Evolutionary conservation across 2,888 invertebrate species (phyloP).

Genomic region (Plutella xylostella): DNA sequence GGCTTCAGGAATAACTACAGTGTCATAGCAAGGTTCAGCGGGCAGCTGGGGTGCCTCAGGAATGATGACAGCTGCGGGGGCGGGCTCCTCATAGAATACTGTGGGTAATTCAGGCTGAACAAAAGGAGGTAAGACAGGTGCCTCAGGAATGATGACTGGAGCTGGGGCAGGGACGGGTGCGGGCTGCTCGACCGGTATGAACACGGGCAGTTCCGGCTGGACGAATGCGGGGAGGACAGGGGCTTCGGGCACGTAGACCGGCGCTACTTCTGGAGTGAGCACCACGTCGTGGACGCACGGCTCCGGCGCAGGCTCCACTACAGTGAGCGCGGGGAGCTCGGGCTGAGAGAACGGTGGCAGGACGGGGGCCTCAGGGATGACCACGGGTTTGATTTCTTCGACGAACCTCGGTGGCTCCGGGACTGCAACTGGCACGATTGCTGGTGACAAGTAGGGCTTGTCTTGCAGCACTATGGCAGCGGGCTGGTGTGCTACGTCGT

Average conservation of each 20-base stretch:
- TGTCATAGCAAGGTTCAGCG: not conserved
- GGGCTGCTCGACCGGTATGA: too few species aligned
- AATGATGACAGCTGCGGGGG: not conserved
- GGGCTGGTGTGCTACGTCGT: too few species aligned
- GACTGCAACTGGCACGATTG: not conserved
- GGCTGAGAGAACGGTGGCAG: slow-evolving; percentile 15
- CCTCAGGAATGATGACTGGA: not conserved
- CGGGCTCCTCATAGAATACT: too few species aligned
- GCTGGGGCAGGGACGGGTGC: too few species aligned
- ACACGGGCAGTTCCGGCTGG: too few species aligned
- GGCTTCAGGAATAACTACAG: slow-evolving; percentile 13
- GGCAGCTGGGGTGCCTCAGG: slow-evolving; percentile 8
- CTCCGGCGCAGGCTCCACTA: not conserved
- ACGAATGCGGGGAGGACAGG: too few species aligned
- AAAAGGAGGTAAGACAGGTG: slow-evolving; percentile 11
- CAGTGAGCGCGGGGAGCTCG: slow-evolving; percentile 4
- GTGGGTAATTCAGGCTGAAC: not conserved
- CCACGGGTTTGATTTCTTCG: not conserved
- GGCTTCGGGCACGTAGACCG: not conserved
- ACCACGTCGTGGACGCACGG: not conserved
- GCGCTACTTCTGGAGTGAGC: not conserved
- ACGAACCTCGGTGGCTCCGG: too few species aligned
- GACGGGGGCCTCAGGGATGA: slow-evolving; percentile 12
- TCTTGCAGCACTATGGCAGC: too few species aligned
- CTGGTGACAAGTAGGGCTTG: not conserved